Evolutionary conservation across 2,113 vertebrate species (phyloP), one percentile per base, ranked within the genome.

Genomic region (Tautogolabrus adspersus): DNA sequence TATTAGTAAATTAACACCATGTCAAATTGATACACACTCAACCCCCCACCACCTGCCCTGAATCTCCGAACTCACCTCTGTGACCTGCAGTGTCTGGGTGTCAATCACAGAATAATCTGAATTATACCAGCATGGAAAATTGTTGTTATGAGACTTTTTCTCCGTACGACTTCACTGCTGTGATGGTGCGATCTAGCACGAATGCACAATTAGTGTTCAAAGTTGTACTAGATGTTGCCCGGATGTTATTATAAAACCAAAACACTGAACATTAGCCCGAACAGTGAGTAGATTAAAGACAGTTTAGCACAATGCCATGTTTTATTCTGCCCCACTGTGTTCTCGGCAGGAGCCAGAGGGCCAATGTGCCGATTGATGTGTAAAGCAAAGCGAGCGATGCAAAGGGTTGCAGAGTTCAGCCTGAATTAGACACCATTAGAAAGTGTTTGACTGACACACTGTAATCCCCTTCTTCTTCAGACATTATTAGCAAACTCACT

Each of bases 1-100:
- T 94, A 94, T 96, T 94, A 94, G 89, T 82, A 93, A 95, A 92
- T 59, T 66, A 94, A 94, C 92, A 93, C 91, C 93, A 91, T 93
- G 91, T 94, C 92, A 87, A 68, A 87, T 37, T 79, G 76, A 79
- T 88, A 8, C 3, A 85, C 86, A 89, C 90, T 87, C 92, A 86
- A 89, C 84, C 81, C 89, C 79, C 89, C 89, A 86, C 92, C 84
- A 67, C 72, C 75, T 67, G 66, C 46, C 59, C 42, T 49, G n/a
- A 23, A 49, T 66, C 56, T 68, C 73, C 65, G 19, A 79, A 56
- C 91, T 87, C 87, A 83, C 87, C 91, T 83, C 69, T 10, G 19
- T 83, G 81, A 90, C 37, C 9, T 79, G 69, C 86, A 83, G 85
- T 92, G 89, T 92, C 74, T 88, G 81, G 89, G 87, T 90, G 93